Conservation (phyloP, 2,888 invertebrate species). For the Seira ritae region DNA sequence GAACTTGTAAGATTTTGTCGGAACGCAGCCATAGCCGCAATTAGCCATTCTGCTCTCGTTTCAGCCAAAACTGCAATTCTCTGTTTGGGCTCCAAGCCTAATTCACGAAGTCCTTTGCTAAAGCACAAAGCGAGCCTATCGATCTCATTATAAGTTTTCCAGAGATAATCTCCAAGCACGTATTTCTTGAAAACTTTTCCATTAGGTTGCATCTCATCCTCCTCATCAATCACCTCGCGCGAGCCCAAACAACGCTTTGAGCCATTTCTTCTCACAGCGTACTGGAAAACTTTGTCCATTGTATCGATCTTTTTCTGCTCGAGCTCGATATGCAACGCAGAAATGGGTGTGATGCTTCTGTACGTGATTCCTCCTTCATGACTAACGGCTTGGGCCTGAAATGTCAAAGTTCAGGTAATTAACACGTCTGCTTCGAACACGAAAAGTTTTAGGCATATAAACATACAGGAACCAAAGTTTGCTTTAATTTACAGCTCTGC, state of each 20-base stretch:
- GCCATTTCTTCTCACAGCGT: conserved; percentile 85
- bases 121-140: conserved; percentile 85
- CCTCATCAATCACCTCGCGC: conserved; percentile 91
- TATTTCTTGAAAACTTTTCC: conserved; percentile 98
- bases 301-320: conserved; percentile 87
- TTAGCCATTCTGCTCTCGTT: conserved; percentile 98
- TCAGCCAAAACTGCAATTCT: conserved; percentile 97
- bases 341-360: conserved; percentile 83
- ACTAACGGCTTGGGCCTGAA: conserved; percentile 79
- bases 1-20: conserved; percentile 91
- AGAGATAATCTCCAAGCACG: conserved; percentile 94
- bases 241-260: conserved; percentile 90
- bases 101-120: conserved; percentile 88
- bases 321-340: conserved; percentile 84
- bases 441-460: no score
- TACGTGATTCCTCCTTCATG: conserved; percentile 79
- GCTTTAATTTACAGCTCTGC: no score
- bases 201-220: conserved; percentile 95
- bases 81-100: conserved; percentile 84
- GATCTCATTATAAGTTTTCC: conserved; percentile 90
- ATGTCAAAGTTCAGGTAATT: no score
- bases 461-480: no score
- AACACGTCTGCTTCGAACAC: no score
- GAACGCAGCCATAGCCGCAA: conserved; percentile 96
- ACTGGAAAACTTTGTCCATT: conserved; percentile 88